phyloP scores from a whole-genome alignment of 2,113 vertebrate genomes.

The Trinectes maculatus region DNA sequence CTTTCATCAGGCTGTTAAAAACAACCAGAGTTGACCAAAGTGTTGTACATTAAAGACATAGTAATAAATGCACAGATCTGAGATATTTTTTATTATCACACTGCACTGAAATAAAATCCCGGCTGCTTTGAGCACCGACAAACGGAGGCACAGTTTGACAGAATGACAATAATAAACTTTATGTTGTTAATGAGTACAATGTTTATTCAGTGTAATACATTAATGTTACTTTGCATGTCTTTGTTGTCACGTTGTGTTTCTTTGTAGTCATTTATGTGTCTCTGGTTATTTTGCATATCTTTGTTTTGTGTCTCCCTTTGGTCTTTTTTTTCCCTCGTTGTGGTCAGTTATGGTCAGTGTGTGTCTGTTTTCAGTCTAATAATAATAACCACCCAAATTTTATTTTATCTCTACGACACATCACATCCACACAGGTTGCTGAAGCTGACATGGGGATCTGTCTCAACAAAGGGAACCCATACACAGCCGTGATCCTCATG shows the following conservation, averaged over 20 bases:
- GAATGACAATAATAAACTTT: not conserved
- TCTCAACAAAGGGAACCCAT: conserved; percentile 38
- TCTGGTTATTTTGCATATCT: no score
- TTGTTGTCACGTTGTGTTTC: not conserved
- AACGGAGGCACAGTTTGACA: no score
- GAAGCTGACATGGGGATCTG: conserved; percentile 5
- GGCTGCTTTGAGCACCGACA: no score
- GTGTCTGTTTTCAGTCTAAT: no score
- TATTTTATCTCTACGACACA: not conserved
- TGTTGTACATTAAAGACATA: no score
- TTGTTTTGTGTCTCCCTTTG: not conserved
- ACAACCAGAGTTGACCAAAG: no score
- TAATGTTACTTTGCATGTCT: not conserved
- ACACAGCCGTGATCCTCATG: conserved; percentile 48
- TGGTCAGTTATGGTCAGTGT: no score
- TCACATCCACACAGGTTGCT: not conserved
- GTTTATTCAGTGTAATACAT: not conserved
- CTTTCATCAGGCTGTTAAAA: no score
- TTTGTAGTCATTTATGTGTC: no score
- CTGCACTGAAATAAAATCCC: no score
- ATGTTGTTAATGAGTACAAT: not conserved
- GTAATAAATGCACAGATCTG: no score
- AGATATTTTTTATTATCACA: no score
- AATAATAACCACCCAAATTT: not conserved
- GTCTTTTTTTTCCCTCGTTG: not conserved